Evolutionary conservation across 2,888 invertebrate species (phyloP), one percentile per base, ranked within the genome.

Genomic region (Sipunculus nudus): DNA sequence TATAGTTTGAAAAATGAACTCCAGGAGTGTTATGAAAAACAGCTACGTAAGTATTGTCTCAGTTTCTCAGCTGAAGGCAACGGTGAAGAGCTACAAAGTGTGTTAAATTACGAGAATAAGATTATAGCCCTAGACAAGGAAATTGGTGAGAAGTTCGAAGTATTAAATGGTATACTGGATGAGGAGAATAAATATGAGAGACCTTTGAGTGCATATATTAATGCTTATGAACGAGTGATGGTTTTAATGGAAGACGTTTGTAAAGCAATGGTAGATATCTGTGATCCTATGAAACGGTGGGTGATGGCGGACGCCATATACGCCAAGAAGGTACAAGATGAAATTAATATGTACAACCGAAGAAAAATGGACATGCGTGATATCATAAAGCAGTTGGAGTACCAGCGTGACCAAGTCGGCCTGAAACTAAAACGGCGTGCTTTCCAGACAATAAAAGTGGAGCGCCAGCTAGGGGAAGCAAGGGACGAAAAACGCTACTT

Each of bases 241-340:
- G 70, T 68, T 29, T 65, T 68, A n/a, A 78, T 79, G 76, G 63
- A 68, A 13, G 61, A 71, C 8, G 56, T 66, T 1, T 52, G 74
- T n/a, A 71, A 74, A 35, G 63, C 70, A 1, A 67, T 78, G 10
- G 63, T 67, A 2, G 43, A 61, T n/a, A 71, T 73, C 4, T 70
- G 67, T 38, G 66, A 71, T 19, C 75, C 75, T 0, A 70, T 78
- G 55, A 75, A 75, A 43, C 68, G 72, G 48, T 78, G 78, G 77
- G 74, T 76, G 2, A 68, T 72, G 13, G 70, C 77, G 0, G 79
- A 79, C 55, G 74, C 77, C 45, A 73, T 73, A 0, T 79, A 78
- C 54, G 60, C 74, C 25, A 70, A 71, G 26, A 74, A 71, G 53
- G 59, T 78, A 3, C 68, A 68, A 49, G 67, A 75, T 28, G 77